Evolutionary conservation across 2,888 invertebrate species (phyloP).

Genomic region (Tachina lurida): DNA sequence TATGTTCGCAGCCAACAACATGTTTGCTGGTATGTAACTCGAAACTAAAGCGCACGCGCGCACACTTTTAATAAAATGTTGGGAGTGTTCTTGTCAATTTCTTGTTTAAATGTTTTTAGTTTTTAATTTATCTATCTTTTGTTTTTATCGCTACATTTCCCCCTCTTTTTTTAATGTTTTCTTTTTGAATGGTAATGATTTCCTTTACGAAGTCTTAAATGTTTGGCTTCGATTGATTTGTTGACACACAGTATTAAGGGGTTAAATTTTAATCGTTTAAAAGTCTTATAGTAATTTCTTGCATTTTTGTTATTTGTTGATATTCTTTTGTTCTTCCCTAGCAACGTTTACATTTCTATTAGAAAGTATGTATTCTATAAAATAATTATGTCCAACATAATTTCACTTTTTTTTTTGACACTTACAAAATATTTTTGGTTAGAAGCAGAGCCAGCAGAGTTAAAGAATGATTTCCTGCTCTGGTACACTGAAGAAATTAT

Average conservation of each 20-base stretch:
- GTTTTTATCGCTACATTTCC: not conserved
- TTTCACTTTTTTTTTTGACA: conserved; percentile 53
- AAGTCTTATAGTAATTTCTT: not conserved
- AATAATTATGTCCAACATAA: conserved; percentile 10
- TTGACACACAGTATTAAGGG: conserved; percentile 10
- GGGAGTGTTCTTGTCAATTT: conserved; percentile 42
- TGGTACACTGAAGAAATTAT: too few relatives aligned
- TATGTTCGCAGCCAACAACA: conserved; percentile 2
- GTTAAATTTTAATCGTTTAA: conserved; percentile 14
- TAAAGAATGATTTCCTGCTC: not conserved
- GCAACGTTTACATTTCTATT: conserved; percentile 58
- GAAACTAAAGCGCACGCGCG: conserved; percentile 68
- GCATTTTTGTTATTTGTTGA: conserved; percentile 45
- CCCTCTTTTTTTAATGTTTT: not conserved
- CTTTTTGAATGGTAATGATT: conserved; percentile 30
- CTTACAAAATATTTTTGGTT: not conserved
- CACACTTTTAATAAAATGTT: conserved; percentile 44
- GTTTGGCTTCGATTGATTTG: conserved; percentile 10
- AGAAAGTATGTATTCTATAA: conserved; percentile 29
- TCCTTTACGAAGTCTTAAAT: conserved; percentile 25
- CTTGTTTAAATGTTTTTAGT: conserved; percentile 4
- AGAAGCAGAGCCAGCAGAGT: not conserved
- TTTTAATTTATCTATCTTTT: conserved; percentile 10
- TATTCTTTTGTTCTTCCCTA: conserved; percentile 47
- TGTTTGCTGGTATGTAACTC: conserved; percentile 53